Evolutionary conservation across 2,888 invertebrate genomes (phyloP).

Genomic region (Drosophila yooni): DNA sequence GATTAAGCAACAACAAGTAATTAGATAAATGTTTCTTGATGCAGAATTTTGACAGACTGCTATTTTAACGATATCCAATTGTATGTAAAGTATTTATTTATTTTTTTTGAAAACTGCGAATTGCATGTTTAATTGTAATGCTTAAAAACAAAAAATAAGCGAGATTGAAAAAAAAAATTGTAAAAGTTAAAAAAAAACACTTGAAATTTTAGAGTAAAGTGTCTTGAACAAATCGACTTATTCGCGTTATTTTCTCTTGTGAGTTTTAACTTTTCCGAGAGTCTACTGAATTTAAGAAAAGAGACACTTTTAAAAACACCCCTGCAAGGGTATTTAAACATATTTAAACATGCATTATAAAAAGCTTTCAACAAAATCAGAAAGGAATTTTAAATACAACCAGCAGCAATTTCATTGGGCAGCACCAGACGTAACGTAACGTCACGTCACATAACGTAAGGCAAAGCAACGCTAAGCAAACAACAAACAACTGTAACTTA

Average conservation of each 20-base stretch:
- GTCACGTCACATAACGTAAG: constrained; percentile 13
- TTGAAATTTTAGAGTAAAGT: not conserved
- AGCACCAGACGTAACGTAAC: constrained; percentile 34
- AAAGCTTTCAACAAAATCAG: constrained; percentile 16
- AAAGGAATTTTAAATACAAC: constrained; percentile 6
- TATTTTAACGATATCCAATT: not conserved
- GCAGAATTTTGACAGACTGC: not conserved
- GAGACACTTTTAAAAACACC: not conserved
- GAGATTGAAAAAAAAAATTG: not conserved
- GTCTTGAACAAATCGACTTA: not conserved
- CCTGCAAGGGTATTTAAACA: constrained; percentile 2
- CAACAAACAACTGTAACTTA: constrained; percentile 62
- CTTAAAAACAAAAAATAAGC: not conserved
- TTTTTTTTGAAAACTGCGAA: not conserved
- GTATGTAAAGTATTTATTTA: constrained; percentile 2
- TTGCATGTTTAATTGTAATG: not conserved
- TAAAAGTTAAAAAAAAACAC: constrained; percentile 1
- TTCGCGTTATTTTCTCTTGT: not conserved
- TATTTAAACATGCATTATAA: not conserved
- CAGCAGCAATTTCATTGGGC: constrained; percentile 23
- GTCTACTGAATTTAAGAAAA: constrained; percentile 1
- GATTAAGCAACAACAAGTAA: not conserved
- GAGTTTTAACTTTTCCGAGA: not conserved
- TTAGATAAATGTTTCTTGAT: not conserved
- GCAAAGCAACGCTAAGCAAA: constrained; percentile 28